Base-by-base conservation (phyloP, 2,888 invertebrate genomes). In the Rhagophthalmus giganteus region DNA sequence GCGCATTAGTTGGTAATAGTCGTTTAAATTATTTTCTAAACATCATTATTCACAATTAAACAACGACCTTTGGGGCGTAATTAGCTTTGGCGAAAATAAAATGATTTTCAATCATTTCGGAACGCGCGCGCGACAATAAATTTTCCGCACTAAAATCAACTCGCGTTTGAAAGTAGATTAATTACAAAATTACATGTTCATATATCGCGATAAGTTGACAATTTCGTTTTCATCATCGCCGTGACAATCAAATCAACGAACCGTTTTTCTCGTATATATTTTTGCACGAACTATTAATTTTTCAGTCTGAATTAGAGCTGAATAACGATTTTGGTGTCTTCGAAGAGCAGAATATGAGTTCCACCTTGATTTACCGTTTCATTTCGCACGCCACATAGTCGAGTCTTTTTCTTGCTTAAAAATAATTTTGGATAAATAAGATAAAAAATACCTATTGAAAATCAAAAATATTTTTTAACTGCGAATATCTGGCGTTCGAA, bases 221-320 rank as follows among this genome's bases (percentile, higher is more conserved):
- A n/a, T 11, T 32, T 32, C 14, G 3, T 32, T 14, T 32, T n/a
- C n/a, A 13, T 15, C 32, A 12, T 12, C 6, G 4, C 14, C 16
- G 20, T 30, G 39, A 39, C 16, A 39, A 39, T 16, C 39, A 11
- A 20, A 39, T 39, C 16, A 28, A 30, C 15, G 28, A 16, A 39
- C 11, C 28, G 39, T 20, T 15, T 39, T 20, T 13, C 30, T n/a
- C n/a, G n/a, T n/a, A 27, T 39, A 30, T 14, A 30, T 20, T 13
- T 39, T 28, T 28, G 28, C 39, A 39, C 39, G 38, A 38, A 38
- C 38, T 11, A 32, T 24, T 44, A 44, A 44, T 33, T 44, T 44
- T 34, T 32, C 34, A 44, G 44, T 44, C n/a, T n/a, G 34, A 16
- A 45, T 45, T 37, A 37, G 30, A 41, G 13, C 25, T 4, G 28